Conservation (phyloP, 37 sponge, comb jelly and placozoan genomes). For the Halichondria panicea region DNA sequence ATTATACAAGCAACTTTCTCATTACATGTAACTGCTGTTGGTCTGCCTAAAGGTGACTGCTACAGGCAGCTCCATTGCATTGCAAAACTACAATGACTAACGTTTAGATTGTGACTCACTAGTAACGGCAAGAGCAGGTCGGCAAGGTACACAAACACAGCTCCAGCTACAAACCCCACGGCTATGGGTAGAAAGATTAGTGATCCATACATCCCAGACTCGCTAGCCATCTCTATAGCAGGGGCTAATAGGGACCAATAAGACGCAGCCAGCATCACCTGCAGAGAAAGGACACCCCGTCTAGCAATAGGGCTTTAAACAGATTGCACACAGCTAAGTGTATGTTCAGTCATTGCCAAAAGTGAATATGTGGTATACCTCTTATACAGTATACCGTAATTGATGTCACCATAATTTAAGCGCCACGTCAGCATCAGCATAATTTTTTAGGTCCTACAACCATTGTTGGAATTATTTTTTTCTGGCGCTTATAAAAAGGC, state of each 20-base stretch:
- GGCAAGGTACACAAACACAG: conserved; percentile 83
- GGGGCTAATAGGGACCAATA: conserved; percentile 96
- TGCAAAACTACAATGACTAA: too few relatives aligned
- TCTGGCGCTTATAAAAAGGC: too few relatives aligned
- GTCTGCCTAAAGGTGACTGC: too few relatives aligned
- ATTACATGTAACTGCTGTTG: too few relatives aligned
- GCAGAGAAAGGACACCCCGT: conserved; percentile 9
- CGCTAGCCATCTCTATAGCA: conserved; percentile 86
- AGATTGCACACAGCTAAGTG: too few relatives aligned
- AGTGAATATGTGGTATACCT: too few relatives aligned
- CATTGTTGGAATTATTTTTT: too few relatives aligned
- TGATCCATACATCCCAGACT: conserved; percentile 74
- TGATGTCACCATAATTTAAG: too few relatives aligned
- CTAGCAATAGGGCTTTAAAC: too few relatives aligned
- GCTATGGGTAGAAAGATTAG: conserved; percentile 76
- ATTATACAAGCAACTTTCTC: background rate
- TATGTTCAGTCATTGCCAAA: too few relatives aligned
- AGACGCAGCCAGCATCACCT: conserved; percentile 98
- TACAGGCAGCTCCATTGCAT: background rate
- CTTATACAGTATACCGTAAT: background rate
- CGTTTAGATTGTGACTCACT: conserved; percentile 35
- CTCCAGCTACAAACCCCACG: conserved; percentile 83
- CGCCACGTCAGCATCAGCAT: too few relatives aligned
- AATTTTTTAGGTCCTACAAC: too few relatives aligned
- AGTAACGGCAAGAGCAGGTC: conserved; percentile 68